phyloP scores from a whole-genome alignment of 2,888 invertebrate species.

The Anarsia innoxiella region DNA sequence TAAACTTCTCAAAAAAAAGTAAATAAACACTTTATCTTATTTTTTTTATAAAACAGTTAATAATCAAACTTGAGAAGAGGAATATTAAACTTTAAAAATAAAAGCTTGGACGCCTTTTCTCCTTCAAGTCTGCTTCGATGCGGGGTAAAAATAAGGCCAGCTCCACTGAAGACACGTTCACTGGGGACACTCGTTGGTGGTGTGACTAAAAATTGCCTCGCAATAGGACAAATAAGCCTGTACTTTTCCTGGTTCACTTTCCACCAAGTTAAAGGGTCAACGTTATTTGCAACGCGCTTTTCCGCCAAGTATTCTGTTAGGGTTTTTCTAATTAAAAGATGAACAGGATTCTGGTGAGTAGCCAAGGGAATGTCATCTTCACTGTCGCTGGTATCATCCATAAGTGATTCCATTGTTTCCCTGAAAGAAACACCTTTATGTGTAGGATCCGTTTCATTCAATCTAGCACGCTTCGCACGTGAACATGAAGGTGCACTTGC shows the following conservation, averaged over 20 bases:
- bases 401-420: neutral
- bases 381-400: neutral
- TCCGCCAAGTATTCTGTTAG: neutral
- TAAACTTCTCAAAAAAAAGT: too few species aligned
- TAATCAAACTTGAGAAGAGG: too few species aligned
- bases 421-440: neutral
- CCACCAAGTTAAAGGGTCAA: conserved; percentile 1
- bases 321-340: neutral
- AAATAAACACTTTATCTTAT: too few species aligned
- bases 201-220: too few species aligned
- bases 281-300: neutral
- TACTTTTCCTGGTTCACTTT: too few species aligned
- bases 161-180: too few species aligned
- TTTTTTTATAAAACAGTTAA: neutral
- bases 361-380: neutral
- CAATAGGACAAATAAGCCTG: too few species aligned
- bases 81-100: conserved; percentile 4
- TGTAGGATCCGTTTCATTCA: neutral
- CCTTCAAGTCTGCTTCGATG: too few species aligned
- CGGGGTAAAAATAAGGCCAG: too few species aligned
- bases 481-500: neutral
- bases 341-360: neutral
- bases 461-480: neutral
- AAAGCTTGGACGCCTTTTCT: neutral
- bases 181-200: too few species aligned